phyloP scores from a whole-genome alignment of 2,888 invertebrate genomes.

The Helleia helle region DNA sequence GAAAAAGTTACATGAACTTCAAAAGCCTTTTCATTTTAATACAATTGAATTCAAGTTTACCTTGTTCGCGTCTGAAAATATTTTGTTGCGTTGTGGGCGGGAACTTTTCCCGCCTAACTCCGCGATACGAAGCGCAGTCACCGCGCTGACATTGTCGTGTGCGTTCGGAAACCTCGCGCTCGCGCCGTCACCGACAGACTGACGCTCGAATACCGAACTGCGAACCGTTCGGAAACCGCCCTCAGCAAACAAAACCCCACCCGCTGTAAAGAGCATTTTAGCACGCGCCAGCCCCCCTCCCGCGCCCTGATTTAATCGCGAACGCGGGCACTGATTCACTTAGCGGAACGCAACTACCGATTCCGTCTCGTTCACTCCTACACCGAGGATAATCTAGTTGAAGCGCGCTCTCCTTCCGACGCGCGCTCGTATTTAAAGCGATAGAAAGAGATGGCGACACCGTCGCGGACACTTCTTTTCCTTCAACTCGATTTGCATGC shows the following conservation, averaged over 20 bases:
- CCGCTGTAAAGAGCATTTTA: constrained; percentile 69
- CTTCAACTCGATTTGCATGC: constrained; percentile 71
- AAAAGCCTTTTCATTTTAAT: too few relatives aligned
- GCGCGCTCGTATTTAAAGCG: constrained; percentile 26
- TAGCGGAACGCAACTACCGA: constrained; percentile 67
- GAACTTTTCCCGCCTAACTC: constrained; percentile 65
- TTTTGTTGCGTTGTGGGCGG: constrained; percentile 65
- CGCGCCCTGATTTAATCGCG: constrained; percentile 72
- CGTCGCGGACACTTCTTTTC: constrained; percentile 60
- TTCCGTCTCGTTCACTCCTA: constrained; percentile 50
- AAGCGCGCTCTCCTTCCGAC: constrained; percentile 29
- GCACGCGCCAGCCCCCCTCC: constrained; percentile 55
- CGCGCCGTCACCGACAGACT: constrained; percentile 47
- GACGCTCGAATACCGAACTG: constrained; percentile 31
- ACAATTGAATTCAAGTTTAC: constrained; percentile 33
- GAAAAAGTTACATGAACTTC: too few relatives aligned
- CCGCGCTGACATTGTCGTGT: constrained; percentile 52
- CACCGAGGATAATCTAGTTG: constrained; percentile 29
- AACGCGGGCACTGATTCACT: constrained; percentile 73
- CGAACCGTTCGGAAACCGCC: constrained; percentile 63
- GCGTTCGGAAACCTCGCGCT: constrained; percentile 40
- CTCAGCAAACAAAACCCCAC: constrained; percentile 72
- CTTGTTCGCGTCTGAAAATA: constrained; percentile 75
- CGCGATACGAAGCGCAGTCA: constrained; percentile 55
- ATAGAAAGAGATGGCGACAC: constrained; percentile 49